phyloP scores from a whole-genome alignment of 2,113 vertebrate species.

The Sula dactylatra region DNA sequence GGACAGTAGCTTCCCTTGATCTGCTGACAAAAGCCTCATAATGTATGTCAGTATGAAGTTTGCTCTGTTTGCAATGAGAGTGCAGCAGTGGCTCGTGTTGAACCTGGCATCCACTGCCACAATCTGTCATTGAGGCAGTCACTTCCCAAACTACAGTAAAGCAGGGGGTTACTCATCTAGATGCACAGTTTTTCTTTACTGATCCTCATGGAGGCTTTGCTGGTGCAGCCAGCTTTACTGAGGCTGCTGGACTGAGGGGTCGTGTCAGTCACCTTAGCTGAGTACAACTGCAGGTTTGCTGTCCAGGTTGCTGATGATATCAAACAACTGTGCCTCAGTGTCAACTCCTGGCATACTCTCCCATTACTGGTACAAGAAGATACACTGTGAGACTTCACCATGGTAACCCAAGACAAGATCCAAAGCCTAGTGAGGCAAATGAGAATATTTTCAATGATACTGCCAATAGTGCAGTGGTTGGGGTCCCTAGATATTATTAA shows the following conservation, averaged over 20 bases:
- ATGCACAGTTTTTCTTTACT: background rate
- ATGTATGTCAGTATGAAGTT: background rate
- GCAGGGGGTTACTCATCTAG: background rate
- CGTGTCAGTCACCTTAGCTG: background rate
- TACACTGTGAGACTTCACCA: background rate
- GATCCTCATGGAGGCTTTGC: background rate
- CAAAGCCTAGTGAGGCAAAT: background rate
- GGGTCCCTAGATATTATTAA: background rate
- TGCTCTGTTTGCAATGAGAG: background rate
- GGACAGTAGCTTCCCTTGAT: background rate
- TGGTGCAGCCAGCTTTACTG: background rate
- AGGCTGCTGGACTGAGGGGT: background rate
- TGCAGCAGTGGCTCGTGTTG: background rate
- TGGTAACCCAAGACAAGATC: background rate
- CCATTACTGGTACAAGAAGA: background rate
- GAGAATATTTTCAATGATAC: background rate
- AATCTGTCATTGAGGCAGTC: background rate
- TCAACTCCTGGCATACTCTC: background rate
- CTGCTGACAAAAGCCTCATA: background rate
- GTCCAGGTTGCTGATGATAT: background rate
- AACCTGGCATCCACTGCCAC: background rate
- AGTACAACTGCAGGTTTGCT: fast-evolving
- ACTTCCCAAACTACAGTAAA: background rate
- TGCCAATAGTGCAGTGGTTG: background rate
- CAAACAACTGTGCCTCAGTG: background rate